Evolutionary conservation across 2,888 invertebrate species (phyloP), one percentile per base, ranked within the genome.

Genomic region (Drosophila mettleri): DNA sequence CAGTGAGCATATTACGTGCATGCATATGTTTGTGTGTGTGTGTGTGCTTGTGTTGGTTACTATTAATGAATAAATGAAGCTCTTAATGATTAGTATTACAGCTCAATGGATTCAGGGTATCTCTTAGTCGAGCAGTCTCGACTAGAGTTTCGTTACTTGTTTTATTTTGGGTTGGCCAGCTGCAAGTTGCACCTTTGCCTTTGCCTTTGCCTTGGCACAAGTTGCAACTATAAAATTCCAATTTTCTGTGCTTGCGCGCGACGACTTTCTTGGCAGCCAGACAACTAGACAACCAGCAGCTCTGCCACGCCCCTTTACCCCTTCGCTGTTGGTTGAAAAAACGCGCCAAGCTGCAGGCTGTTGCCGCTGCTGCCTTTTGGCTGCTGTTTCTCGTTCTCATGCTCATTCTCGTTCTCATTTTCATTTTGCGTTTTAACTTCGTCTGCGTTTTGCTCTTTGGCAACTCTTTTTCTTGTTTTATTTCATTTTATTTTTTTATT

Each of bases 191-290:
- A 83, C 86, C 82, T 86, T 78, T 68, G 63, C 67, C 60, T n/a
- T n/a, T n/a, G n/a, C n/a, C n/a, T n/a, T n/a, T 74, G 70, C 55
- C 49, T 45, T 73, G 65, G 43, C 57, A 66, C 52, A 77, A 81
- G 85, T 78, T 79, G 69, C 73, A 65, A 81, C 83, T 86, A 84
- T 83, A 84, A 83, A 83, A 83, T 86, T 77, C 65, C 83, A 83
- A 86, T 86, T 86, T 83, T 79, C 84, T 80, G 79, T 74, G 83
- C 80, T 78, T 82, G 83, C 78, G 61, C 72, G 61, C 72, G 74
- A 65, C 71, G 80, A 78, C 79, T 86, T 86, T 86, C 84, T 83
- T 86, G 86, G 86, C 86, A 86, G 77, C 67, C 67, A 84, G 74
- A 74, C 71, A 68, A 18, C 67, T 66, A 84, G 74, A 74, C 71